Conservation (phyloP, 2,113 vertebrate genomes). For the Microcebus murinus region DNA sequence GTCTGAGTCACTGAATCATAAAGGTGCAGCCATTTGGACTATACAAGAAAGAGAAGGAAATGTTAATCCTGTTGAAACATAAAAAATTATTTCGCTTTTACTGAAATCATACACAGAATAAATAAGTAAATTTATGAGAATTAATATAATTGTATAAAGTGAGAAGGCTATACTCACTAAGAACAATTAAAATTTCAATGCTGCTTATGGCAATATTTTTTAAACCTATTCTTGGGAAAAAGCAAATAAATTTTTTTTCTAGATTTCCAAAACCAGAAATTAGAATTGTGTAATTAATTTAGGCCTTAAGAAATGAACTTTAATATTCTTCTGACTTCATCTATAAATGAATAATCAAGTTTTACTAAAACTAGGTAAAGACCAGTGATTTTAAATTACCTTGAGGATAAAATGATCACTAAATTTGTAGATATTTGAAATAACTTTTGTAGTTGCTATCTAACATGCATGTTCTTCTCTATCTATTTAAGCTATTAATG, state of each 20-base stretch:
- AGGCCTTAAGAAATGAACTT: background rate
- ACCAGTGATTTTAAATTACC: background rate
- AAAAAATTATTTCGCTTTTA: background rate
- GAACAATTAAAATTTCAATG: background rate
- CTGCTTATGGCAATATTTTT: background rate
- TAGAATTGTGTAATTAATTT: slow-evolving; percentile 25
- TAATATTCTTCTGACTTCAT: slow-evolving; percentile 30
- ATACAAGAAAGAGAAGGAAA: background rate
- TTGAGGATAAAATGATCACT: background rate
- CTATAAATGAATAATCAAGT: background rate
- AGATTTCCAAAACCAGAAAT: background rate
- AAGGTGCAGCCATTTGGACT: background rate
- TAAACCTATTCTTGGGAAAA: slow-evolving; percentile 27
- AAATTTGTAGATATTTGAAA: background rate
- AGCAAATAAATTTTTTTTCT: background rate
- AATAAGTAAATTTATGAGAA: background rate
- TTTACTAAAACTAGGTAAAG: background rate
- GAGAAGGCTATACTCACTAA: background rate
- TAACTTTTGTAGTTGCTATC: background rate
- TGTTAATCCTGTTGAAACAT: background rate
- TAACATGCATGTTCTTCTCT: background rate
- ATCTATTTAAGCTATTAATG: background rate
- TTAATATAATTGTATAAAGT: slow-evolving; percentile 38
- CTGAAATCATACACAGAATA: background rate
- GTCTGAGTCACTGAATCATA: background rate